Conservation (phyloP, 2,888 invertebrate species). For the Anarsia innoxiella region DNA sequence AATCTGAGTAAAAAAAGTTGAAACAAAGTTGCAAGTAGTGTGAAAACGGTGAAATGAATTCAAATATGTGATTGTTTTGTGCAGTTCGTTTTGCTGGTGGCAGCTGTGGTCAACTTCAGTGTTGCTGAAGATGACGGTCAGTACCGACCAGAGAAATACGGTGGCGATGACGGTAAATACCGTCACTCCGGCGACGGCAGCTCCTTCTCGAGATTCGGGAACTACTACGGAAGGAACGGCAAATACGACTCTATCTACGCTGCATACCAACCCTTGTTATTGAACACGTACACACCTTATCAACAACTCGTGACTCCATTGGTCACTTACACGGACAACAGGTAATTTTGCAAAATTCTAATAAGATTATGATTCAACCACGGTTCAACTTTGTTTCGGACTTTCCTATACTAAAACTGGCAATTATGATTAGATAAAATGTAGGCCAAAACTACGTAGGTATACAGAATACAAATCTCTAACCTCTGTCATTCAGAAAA, state of each 20-base stretch:
- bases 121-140: slow-evolving; percentile 57
- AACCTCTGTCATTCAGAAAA: too few relatives aligned
- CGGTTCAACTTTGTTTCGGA: too few relatives aligned
- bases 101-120: slow-evolving; percentile 33
- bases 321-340: slow-evolving; percentile 28
- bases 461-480: too few relatives aligned
- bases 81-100: slow-evolving; percentile 34
- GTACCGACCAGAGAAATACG: slow-evolving; percentile 53
- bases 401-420: too few relatives aligned
- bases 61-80: slow-evolving; percentile 10
- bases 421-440: too few relatives aligned
- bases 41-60: slow-evolving; percentile 1
- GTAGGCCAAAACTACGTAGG: too few relatives aligned
- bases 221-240: slow-evolving; percentile 34
- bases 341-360: slow-evolving; percentile 31
- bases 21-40: background rate
- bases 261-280: slow-evolving; percentile 37
- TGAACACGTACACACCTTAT: slow-evolving; percentile 31
- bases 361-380: too few relatives aligned
- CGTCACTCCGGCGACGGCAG: slow-evolving; percentile 33
- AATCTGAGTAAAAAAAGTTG: background rate
- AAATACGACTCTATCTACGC: slow-evolving; percentile 41
- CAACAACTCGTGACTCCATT: slow-evolving; percentile 44
- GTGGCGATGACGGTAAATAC: slow-evolving; percentile 47
- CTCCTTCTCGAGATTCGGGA: slow-evolving; percentile 26